A percentile compares a stretch with the other conserved stretches of the same genome.
Conservation (phyloP, 2,797 vertebrate species). For the Vireo griseus region DNA sequence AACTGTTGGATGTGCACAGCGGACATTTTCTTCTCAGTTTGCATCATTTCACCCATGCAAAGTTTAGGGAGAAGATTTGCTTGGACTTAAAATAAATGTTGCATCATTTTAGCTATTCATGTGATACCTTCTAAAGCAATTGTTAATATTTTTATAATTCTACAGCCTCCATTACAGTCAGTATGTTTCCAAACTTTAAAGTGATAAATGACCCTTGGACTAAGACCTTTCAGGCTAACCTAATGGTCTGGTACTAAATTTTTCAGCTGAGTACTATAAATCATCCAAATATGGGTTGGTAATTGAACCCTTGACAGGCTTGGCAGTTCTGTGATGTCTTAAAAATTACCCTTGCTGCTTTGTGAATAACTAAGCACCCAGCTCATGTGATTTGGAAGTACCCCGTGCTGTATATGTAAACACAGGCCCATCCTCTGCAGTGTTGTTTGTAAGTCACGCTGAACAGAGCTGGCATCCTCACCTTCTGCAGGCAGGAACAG, state of each 20-base stretch:
- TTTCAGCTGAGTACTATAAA: constrained; percentile 51
- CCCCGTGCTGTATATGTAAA: constrained; percentile 10
- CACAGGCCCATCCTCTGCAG: constrained; percentile 6
- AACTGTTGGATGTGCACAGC: background rate
- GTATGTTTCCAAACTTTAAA: constrained; percentile 8
- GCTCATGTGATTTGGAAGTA: constrained; percentile 28
- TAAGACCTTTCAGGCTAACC: background rate
- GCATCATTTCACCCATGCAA: background rate
- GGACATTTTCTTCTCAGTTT: constrained; percentile 33
- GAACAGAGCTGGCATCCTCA: background rate
- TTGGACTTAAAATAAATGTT: background rate
- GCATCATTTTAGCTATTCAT: background rate
- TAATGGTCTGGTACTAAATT: constrained; percentile 29
- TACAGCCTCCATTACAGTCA: background rate
- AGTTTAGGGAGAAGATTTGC: background rate
- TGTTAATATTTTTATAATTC: background rate
- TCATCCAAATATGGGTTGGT: constrained; percentile 6
- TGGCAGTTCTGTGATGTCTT: constrained; percentile 24
- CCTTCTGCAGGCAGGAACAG: background rate
- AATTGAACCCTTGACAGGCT: constrained; percentile 21
- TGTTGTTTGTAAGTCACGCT: background rate
- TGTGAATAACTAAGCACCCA: background rate
- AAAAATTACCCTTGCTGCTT: constrained; percentile 32
- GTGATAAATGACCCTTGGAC: background rate
- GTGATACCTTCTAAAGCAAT: background rate